Evolutionary conservation across 1,140 invertebrate genomes (phyloP), one percentile per base, ranked within the genome.

Genomic region (Halictus rubicundus): DNA sequence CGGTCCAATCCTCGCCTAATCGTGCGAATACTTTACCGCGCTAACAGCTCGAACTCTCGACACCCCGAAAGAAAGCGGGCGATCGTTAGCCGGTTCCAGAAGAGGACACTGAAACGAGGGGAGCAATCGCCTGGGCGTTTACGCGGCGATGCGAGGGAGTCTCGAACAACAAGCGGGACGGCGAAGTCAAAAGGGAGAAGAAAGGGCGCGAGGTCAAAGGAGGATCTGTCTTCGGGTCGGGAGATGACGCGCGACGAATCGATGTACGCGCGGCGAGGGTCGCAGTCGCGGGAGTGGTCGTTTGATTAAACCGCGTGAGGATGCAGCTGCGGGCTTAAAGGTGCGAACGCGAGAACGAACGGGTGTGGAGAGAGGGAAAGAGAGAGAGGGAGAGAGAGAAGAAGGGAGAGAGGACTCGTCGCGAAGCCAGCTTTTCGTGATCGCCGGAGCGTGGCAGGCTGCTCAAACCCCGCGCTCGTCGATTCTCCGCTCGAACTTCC

Each of bases 381-480:
- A n/a, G 19, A n/a, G 0, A 7, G 8, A n/a, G 7, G n/a, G 0
- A 8, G 21, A n/a, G n/a, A n/a, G 54, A n/a, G 19, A 10, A 57
- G 52, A 59, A 46, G 52, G 66, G 57, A 42, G 68, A 52, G 68
- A 52, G 49, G 6, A 52, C 68, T 66, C 74, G 69, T 49, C 27
- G 66, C 60, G 39, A 10, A 61, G 54, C 69, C 37, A 54, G 52
- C 60, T 73, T 69, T 85, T 70, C 72, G 68, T 66, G 75, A 60
- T 32, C 81, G 81, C 14, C 77, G 84, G 70, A 81, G 81, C 85
- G 81, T 80, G 85, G 46, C 54, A 32, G 75, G 32, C 72, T 69
- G 78, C 60, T 82, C 79, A 82, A 64, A 37, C 54, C 37, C n/a
- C 16, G 66, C 59, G 78, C 75, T 76, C 61, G 66, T 68, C 76